Evolutionary conservation across 2,797 vertebrate species (phyloP).

Genomic region (Dromococcyx pavoninus): DNA sequence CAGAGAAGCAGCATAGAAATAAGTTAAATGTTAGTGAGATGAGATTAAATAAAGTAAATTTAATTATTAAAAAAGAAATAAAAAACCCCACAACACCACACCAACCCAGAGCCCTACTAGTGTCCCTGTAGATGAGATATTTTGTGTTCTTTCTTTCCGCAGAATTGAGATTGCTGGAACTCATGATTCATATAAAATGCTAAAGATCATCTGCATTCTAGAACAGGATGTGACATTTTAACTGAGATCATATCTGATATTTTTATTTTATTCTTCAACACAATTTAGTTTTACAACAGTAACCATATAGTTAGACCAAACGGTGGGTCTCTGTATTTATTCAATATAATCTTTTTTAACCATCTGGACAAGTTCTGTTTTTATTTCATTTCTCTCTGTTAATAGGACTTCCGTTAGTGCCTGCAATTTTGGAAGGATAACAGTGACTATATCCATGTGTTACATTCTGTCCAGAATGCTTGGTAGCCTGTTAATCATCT

Average conservation of each 20-base stretch:
- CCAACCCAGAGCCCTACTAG: neutral
- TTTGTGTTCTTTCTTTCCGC: neutral
- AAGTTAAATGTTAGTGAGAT: neutral
- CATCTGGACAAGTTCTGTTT: neutral
- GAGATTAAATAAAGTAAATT: neutral
- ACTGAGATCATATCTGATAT: neutral
- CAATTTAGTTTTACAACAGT: neutral
- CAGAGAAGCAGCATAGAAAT: neutral
- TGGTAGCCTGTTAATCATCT: neutral
- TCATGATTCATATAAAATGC: neutral
- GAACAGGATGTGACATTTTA: neutral
- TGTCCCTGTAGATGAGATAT: neutral
- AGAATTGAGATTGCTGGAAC: neutral
- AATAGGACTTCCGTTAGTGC: neutral
- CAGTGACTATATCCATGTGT: neutral
- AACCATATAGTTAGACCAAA: neutral
- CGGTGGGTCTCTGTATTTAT: neutral
- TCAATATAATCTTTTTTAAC: neutral
- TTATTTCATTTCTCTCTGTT: slow-evolving; percentile 4
- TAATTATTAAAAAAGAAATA: neutral
- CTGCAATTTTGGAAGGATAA: neutral
- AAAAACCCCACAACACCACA: too few species aligned
- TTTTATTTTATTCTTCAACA: neutral
- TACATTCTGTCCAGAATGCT: neutral
- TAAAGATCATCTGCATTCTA: neutral